Evolutionary conservation across 2,888 invertebrate species (phyloP), one percentile per base, ranked within the genome.

Genomic region (Ceriagrion tenellum): DNA sequence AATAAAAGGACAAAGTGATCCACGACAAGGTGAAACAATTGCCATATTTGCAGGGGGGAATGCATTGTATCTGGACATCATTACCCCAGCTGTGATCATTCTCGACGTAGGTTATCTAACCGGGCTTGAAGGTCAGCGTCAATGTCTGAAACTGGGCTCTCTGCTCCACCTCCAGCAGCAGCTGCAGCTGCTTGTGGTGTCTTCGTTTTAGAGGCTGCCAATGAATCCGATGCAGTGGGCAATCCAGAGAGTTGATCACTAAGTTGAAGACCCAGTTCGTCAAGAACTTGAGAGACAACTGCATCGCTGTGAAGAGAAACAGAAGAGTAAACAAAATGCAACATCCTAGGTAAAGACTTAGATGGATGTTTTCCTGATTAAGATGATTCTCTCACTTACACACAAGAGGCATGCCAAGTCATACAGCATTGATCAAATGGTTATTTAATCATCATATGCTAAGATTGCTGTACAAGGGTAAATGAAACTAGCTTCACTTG

Each of bases 101-200:
- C 99, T 96, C 99, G 97, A 96, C 99, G 98, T 96, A 99, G 97
- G 97, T 99, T 99, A 97, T 99, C 99, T 96, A 99, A 98, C 96
- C 99, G 98, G 95, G 99, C 99, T 97, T 99, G 99, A 96, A 99
- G 97, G 97, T 99, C 99, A 40, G 99, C 99, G 97, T 99, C 99
- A 0, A 99, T 99, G 97, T 99, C 99, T n/a, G 98, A 97, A 95
- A 98, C 96, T 95, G 96, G 96, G 81, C 97, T 96, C 40, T 97
- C 97, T 20, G 97, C 97, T 0, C 97, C 97, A 12, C 97, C 97
- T 23, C 97, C 97, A 95, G 97, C 97, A 96, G 97, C 97, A 95
- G 97, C 97, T 95, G 98, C 97, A 96, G 98, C 97, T 4, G 97
- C 97, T 93, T 98, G 97, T 26, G 98, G 98, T 95, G 97, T 97